Evolutionary conservation across 2,888 invertebrate species (phyloP), one percentile per base, ranked within the genome.

Genomic region (Cryptocheilus praepositus): DNA sequence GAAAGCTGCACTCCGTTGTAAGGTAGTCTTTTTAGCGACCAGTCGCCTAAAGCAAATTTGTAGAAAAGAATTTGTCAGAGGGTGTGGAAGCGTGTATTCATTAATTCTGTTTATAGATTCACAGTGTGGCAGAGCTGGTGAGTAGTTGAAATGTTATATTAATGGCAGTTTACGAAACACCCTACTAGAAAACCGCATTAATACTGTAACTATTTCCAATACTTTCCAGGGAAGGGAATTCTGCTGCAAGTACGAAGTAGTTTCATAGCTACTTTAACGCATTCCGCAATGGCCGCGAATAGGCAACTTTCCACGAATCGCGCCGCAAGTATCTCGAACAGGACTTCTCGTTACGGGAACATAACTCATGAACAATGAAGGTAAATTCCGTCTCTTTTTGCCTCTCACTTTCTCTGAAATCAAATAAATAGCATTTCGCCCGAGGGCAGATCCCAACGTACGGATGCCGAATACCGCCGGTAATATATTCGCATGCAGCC

Each of bases 361-460:
- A 78, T 79, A 80, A 80, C 73, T 80, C 78, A 79, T 57, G 67
- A 80, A 80, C 79, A 75, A 78, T 78, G 71, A 68, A 55, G 63
- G 44, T 49, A 71, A 71, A 67, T 71, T 70, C 28, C 73, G 65
- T 79, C 79, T 67, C 16, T 8, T 3, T 8, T 25, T 25, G 25
- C 25, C 25, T 25, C 25, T 25, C 5, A 25, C 25, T 25, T 25
- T 25, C 25, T 25, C 25, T 25, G 66, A 64, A 62, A 63, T 66
- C 73, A 73, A 71, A 77, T 73, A 69, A 76, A 79, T 76, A 76
- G 79, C 73, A 67, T 70, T 65, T 65, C 68, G 61, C 57, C 68
- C 74, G 61, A 54, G 57, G 80, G 70, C 66, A 63, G 54, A 72
- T 64, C 69, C 66, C 69, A 67, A 80, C 70, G 72, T 79, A 74